Evolutionary conservation across 2,888 invertebrate genomes (phyloP), one percentile per base, ranked within the genome.

Genomic region (Periphyllus acericola): DNA sequence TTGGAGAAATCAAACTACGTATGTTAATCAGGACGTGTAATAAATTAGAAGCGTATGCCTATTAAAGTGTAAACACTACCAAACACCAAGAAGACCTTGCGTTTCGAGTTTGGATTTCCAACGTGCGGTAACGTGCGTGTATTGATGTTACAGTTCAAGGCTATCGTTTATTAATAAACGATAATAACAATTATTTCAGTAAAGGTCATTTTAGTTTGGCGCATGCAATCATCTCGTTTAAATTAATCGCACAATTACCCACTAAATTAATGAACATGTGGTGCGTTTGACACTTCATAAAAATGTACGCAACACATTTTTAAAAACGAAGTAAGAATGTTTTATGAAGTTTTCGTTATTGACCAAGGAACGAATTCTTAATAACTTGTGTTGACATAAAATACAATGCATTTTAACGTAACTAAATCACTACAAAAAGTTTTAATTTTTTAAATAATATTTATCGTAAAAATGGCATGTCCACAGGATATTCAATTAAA

Each of bases 71-170:
- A 14, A 68, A 68, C 11, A 46, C 68, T 4, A 21, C 25, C 19
- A 17, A n/a, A 66, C 80, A 83, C 83, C 83, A 8, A 83, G 36
- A 25, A 19, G 40, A 75, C 75, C 83, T 83, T 75, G 83, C 32
- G n/a, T 40, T 21, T 19, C 19, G 14, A 40, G 46, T 66, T 66
- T 29, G 3, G 40, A 75, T 83, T 83, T 76, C 60, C 25, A 75
- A 40, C 75, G 60, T 83, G 46, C 46, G 55, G 75, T 82, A 52
- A 82, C 29, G 17, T 32, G 21, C 21, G 29, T 32, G 17, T 21
- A 74, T 29, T 34, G 34, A 60, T 74, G n/a, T 5, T 83, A 66
- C 40, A 25, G 3, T 32, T 66, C 75, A 75, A 75, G 60, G 40
- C 32, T 25, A 32, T 66, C 32, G 34, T 55, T n/a, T 17, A 34